Conservation (phyloP, 2,797 vertebrate species). For the Lophius americanus region DNA sequence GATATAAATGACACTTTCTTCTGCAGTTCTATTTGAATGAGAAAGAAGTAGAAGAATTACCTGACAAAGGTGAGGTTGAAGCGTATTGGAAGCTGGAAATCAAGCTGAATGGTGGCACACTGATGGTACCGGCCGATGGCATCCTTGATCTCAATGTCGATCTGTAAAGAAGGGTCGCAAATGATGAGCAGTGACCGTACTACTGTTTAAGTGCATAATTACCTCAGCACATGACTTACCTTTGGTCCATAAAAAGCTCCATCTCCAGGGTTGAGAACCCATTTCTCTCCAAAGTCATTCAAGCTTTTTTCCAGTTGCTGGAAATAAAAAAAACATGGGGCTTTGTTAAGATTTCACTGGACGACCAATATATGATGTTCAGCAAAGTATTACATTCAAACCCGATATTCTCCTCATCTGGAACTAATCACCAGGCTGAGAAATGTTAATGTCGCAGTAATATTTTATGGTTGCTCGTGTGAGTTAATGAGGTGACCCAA, state of each 20-base stretch:
- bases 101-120: slow-evolving; percentile 96
- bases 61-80: slow-evolving; percentile 95
- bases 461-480: slow-evolving; percentile 54
- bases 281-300: slow-evolving; percentile 94
- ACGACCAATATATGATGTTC: slow-evolving; percentile 27
- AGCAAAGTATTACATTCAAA: slow-evolving; percentile 36
- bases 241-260: slow-evolving; percentile 99
- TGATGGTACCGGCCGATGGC: slow-evolving; percentile 98
- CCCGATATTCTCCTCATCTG: slow-evolving; percentile 57
- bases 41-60: slow-evolving; percentile 64
- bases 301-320: slow-evolving; percentile 99
- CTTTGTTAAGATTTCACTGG: slow-evolving; percentile 24
- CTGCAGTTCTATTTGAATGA: neutral
- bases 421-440: slow-evolving; percentile 54
- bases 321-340: slow-evolving; percentile 39
- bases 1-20: too few relatives aligned
- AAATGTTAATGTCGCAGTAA: slow-evolving; percentile 59
- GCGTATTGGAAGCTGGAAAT: slow-evolving; percentile 96
- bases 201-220: slow-evolving; percentile 11
- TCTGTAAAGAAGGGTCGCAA: slow-evolving; percentile 76
- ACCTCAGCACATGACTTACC: slow-evolving; percentile 76
- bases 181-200: slow-evolving; percentile 15
- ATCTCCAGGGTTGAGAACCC: slow-evolving; percentile 95
- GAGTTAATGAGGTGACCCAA: slow-evolving; percentile 61
- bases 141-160: slow-evolving; percentile 98